Evolutionary conservation across 2,113 vertebrate genomes (phyloP).

Genomic region (cattle (Bos taurus)): DNA sequence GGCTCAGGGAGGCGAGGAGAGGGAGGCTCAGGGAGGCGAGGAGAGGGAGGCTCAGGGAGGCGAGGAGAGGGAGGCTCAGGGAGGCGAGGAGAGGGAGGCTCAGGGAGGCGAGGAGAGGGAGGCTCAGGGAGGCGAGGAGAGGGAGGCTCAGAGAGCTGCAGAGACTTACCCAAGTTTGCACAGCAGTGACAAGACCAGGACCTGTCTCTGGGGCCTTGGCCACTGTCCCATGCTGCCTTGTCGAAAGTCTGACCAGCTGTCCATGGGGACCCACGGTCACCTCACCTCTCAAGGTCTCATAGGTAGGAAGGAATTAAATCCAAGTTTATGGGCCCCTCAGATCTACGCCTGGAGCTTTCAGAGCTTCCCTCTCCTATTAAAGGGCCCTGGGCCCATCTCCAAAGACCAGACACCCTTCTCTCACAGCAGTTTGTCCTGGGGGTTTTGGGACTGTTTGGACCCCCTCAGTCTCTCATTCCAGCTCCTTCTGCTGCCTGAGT

Average conservation of each 20-base stretch:
- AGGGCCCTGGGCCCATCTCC: background rate
- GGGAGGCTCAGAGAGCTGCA: background rate
- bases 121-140: too few species aligned
- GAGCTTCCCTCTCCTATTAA: too few species aligned
- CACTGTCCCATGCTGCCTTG: background rate
- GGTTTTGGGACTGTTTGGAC: accelerated
- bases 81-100: too few species aligned
- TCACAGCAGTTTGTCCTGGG: background rate
- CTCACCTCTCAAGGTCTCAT: background rate
- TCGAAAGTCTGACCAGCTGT: accelerated
- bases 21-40: too few species aligned
- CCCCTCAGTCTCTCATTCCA: background rate
- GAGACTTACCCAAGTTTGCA: background rate
- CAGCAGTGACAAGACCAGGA: background rate
- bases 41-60: too few species aligned
- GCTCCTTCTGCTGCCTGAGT: background rate
- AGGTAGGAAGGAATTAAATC: background rate
- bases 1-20: too few species aligned
- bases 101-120: too few species aligned
- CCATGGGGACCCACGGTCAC: background rate
- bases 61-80: too few species aligned
- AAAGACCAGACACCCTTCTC: background rate
- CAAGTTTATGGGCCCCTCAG: background rate
- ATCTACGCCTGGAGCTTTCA: background rate
- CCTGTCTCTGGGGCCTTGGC: background rate